phyloP scores from a whole-genome alignment of 92 coral and sea anemone genomes.

The Actinostola sp. region DNA sequence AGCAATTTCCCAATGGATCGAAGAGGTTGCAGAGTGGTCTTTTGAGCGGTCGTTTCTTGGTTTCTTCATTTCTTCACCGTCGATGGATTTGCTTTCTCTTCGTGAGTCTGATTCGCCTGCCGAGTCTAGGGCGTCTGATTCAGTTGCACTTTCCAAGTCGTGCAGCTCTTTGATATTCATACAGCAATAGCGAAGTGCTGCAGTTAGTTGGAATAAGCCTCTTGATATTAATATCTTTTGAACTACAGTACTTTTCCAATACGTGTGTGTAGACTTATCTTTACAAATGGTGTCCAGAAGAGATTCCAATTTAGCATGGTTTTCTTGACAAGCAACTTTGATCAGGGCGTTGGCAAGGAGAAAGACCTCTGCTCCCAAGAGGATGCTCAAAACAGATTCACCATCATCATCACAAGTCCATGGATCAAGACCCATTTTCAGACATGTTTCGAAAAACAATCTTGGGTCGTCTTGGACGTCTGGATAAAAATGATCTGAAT shows the following conservation, averaged over 20 bases:
- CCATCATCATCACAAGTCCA: constrained; percentile 25
- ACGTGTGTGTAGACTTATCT: not conserved
- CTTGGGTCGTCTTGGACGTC: constrained; percentile 32
- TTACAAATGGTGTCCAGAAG: constrained; percentile 16
- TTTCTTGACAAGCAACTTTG: not conserved
- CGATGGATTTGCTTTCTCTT: no score
- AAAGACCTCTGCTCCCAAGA: not conserved
- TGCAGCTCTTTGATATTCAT: not conserved
- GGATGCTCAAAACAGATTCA: constrained; percentile 24
- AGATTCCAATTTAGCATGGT: not conserved
- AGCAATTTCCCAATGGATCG: constrained; percentile 8
- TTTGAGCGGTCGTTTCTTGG: not conserved
- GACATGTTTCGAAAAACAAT: constrained; percentile 16
- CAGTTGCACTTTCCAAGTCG: no score
- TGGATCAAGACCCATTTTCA: constrained; percentile 27
- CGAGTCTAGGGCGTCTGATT: not conserved
- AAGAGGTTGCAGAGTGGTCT: not conserved
- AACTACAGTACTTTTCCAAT: constrained; percentile 19
- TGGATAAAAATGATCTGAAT: not conserved
- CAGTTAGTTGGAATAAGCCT: not conserved
- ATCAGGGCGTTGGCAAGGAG: not conserved
- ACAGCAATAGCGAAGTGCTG: not conserved
- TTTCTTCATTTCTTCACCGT: no score
- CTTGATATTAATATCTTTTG: not conserved
- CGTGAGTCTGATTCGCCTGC: no score